Conservation (phyloP, 2,113 vertebrate species). For the Brachirus orientalis region DNA sequence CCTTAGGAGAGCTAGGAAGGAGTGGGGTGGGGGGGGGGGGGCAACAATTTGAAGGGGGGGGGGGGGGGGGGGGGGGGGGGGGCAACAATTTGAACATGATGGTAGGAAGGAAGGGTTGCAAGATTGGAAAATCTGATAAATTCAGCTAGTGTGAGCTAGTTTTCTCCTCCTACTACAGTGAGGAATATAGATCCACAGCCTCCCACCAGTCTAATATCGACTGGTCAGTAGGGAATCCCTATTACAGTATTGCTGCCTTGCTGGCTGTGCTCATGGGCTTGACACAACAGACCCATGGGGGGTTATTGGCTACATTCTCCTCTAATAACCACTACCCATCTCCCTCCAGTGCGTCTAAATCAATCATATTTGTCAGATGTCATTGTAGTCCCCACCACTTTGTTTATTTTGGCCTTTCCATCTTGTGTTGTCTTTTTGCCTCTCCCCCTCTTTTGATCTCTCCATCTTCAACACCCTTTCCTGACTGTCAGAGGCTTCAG, state of each 20-base stretch:
- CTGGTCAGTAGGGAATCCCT: slow-evolving; percentile 59
- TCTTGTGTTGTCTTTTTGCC: neutral
- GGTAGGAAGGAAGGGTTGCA: neutral
- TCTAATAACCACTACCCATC: slow-evolving; percentile 59
- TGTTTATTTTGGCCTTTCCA: slow-evolving; percentile 37
- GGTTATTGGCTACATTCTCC: slow-evolving; percentile 62
- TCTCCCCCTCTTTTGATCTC: neutral
- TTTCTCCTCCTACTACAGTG: slow-evolving; percentile 15
- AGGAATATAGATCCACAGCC: slow-evolving; percentile 44
- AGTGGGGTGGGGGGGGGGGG: neutral
- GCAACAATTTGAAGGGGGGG: neutral
- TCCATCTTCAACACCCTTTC: slow-evolving; percentile 31
- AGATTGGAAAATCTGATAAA: slow-evolving; percentile 52
- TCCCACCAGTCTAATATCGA: slow-evolving; percentile 52
- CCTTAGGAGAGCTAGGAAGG: no score
- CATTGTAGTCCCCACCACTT: slow-evolving; percentile 26
- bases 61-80: no score
- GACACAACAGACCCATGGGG: slow-evolving; percentile 57
- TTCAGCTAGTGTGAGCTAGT: slow-evolving; percentile 31
- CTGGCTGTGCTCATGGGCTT: slow-evolving; percentile 58
- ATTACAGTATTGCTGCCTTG: slow-evolving; percentile 57
- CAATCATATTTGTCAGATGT: slow-evolving; percentile 42
- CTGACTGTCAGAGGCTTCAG: slow-evolving; percentile 35
- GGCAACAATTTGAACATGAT: no score
- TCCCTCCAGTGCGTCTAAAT: slow-evolving; percentile 39